Percentiles rank a stretch among this genome's conserved stretches.
Evolutionary conservation across 2,888 invertebrate genomes (phyloP).

Genomic region (Dascillus cervinus): DNA sequence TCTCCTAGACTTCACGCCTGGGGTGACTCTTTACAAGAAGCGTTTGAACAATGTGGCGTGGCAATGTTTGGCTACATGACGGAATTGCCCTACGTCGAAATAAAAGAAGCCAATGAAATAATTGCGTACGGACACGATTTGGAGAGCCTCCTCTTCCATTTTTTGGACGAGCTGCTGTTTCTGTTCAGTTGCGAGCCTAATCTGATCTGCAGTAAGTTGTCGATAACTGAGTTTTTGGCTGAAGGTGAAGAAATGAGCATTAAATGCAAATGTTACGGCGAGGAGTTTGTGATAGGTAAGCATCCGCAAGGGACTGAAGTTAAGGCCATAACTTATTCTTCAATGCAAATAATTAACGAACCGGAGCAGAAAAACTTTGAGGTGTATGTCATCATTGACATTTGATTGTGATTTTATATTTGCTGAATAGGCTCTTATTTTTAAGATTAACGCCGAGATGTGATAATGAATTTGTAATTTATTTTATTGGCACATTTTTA

Average conservation of each 20-base stretch:
- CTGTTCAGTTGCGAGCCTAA: conserved; percentile 88
- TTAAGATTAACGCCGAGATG: no score
- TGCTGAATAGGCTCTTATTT: no score
- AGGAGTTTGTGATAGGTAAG: conserved; percentile 84
- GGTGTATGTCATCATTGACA: conserved; percentile 97
- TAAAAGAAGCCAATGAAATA: conserved; percentile 68
- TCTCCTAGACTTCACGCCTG: conserved; percentile 75
- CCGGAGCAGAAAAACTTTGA: conserved; percentile 67
- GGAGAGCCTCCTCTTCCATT: conserved; percentile 81
- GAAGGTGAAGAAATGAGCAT: conserved; percentile 67
- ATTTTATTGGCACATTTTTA: no score
- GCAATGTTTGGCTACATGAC: conserved; percentile 99
- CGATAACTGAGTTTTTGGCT: conserved; percentile 78
- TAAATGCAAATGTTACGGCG: conserved; percentile 79
- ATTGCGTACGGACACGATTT: conserved; percentile 87
- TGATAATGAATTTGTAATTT: no score
- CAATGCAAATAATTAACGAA: conserved; percentile 86
- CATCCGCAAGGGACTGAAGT: conserved; percentile 98
- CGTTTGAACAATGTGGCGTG: conserved; percentile 90
- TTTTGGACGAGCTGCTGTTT: conserved; percentile 89
- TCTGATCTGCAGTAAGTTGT: conserved; percentile 79
- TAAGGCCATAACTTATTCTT: conserved; percentile 98
- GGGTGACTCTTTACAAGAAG: conserved; percentile 80
- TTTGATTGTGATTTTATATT: no score
- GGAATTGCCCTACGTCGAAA: conserved; percentile 76